Evolutionary conservation across 1,140 invertebrate species (phyloP).

Genomic region (Lordiphosa mommai): DNA sequence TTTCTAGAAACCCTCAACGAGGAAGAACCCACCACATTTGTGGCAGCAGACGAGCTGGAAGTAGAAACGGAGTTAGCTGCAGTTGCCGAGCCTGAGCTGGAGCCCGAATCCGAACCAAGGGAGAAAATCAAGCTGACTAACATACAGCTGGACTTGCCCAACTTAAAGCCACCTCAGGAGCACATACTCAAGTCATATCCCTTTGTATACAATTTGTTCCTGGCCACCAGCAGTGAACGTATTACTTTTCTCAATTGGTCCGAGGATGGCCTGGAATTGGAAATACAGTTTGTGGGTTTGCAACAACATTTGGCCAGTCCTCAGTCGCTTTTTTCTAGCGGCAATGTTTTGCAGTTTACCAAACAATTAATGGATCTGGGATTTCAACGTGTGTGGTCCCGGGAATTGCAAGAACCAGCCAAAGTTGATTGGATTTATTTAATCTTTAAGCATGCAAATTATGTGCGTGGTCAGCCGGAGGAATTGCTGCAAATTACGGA

Average conservation of each 20-base stretch:
- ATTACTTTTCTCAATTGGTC: conserved; percentile 31
- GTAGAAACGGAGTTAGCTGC: neutral
- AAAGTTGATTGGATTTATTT: neutral
- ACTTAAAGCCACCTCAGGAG: neutral
- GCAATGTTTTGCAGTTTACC: conserved; percentile 24
- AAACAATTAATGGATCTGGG: conserved; percentile 6
- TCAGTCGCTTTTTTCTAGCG: conserved; percentile 19
- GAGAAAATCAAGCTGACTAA: neutral
- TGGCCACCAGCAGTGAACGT: conserved; percentile 8
- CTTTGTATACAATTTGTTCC: conserved; percentile 31
- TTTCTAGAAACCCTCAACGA: neutral
- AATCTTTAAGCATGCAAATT: conserved; percentile 17
- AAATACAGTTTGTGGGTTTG: conserved; percentile 28
- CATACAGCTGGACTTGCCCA: neutral
- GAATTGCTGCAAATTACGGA: neutral
- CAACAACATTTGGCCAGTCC: conserved; percentile 31
- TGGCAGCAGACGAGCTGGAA: neutral
- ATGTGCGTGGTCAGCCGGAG: neutral
- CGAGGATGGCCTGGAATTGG: conserved; percentile 5
- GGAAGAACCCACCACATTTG: too few relatives aligned
- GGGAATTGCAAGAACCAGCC: neutral
- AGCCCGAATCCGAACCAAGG: neutral
- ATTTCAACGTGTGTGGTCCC: neutral
- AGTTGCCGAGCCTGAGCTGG: too few relatives aligned
- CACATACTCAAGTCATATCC: neutral